These are phyloP conservation scores for Carassius carassius DNA, from an alignment of 2,113 vertebrate species.

Conservation along the genomic window DNA sequence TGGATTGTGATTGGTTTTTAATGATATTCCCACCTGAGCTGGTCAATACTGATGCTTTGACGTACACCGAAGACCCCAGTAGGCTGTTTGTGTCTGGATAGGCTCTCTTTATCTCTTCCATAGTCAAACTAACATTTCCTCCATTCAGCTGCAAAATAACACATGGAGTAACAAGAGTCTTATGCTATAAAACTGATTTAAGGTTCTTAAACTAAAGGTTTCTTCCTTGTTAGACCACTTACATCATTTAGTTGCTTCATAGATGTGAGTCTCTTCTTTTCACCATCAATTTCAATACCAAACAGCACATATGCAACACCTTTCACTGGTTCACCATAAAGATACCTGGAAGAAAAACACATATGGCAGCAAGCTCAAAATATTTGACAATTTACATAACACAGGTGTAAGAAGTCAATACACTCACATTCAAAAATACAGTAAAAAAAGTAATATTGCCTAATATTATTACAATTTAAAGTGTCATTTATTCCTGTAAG, in stretches of 20 bases:
- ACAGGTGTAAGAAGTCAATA: neutral
- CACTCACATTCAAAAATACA: neutral
- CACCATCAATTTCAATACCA: slow-evolving; percentile 69
- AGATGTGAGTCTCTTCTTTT: slow-evolving; percentile 67
- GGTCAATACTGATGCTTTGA: slow-evolving; percentile 77
- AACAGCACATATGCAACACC: slow-evolving; percentile 76
- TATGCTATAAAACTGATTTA: too few relatives aligned
- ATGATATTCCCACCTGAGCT: slow-evolving; percentile 62
- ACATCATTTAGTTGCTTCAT: slow-evolving; percentile 75
- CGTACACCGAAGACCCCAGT: slow-evolving; percentile 70
- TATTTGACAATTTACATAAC: neutral
- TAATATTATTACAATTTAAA: neutral
- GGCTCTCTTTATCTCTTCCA: slow-evolving; percentile 65
- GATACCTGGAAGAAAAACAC: slow-evolving; percentile 63
- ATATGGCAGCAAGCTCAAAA: neutral
- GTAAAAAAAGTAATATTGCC: neutral
- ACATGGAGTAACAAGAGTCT: neutral
- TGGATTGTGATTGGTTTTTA: neutral
- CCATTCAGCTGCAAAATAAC: slow-evolving; percentile 64
- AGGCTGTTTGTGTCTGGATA: slow-evolving; percentile 64
- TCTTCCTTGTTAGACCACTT: slow-evolving; percentile 51
- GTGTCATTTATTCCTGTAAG: too few relatives aligned
- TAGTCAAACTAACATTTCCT: slow-evolving; percentile 63
- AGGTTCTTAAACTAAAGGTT: neutral
- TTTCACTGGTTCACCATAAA: slow-evolving; percentile 70